Percentiles rank a stretch among this genome's conserved stretches.
Conservation (phyloP, 1,140 invertebrate genomes). For the Solenopsis invicta region DNA sequence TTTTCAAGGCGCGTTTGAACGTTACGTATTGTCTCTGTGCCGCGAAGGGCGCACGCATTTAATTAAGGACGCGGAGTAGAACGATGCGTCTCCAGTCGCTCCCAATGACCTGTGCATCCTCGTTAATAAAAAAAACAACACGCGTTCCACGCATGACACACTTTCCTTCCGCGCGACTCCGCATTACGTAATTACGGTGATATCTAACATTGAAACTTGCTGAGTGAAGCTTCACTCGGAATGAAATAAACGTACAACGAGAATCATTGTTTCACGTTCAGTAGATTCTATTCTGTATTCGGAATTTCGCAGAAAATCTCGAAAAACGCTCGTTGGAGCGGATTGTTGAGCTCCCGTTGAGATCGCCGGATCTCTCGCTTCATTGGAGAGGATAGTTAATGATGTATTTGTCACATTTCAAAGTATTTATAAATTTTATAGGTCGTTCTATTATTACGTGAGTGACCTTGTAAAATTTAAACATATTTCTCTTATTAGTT, state of each 20-base stretch:
- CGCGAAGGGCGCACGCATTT: background rate
- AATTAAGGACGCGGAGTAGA: constrained; percentile 8
- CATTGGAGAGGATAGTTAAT: background rate
- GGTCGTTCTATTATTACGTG: no score
- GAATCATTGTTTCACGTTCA: background rate
- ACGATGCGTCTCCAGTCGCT: background rate
- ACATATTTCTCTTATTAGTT: no score
- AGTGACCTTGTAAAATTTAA: no score
- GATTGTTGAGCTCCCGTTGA: background rate
- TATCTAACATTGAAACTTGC: constrained; percentile 12
- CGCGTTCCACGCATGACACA: constrained; percentile 18
- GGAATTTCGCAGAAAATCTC: background rate
- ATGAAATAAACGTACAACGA: background rate
- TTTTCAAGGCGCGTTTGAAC: no score
- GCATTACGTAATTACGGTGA: constrained; percentile 35
- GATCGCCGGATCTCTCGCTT: background rate
- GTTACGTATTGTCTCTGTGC: background rate
- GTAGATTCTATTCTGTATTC: background rate
- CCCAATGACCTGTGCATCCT: background rate
- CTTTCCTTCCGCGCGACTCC: constrained; percentile 7
- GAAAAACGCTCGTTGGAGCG: no score
- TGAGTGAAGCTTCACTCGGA: background rate
- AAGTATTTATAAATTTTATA: no score
- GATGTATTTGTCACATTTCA: no score
- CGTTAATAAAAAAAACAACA: background rate